Percentiles rank a stretch among this genome's conserved stretches.
These are phyloP conservation scores for Denticeps clupeoides DNA, from an alignment of 2,797 vertebrate species.

Conservation along the genomic window DNA sequence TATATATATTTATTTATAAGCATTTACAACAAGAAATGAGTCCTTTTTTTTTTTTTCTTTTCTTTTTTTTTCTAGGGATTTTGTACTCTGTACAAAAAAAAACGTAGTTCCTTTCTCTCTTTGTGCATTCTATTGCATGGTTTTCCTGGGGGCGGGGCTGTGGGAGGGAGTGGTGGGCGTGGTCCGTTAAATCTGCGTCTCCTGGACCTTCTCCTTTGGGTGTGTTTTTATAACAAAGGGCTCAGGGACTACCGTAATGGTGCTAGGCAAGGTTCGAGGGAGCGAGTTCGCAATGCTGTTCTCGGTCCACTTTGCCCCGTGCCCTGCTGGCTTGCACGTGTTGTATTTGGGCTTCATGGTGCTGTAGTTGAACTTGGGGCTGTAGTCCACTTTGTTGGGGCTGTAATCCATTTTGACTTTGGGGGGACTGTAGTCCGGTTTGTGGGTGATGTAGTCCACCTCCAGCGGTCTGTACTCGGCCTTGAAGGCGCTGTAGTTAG, in stretches of 20 bases:
- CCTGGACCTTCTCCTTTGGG: conserved; percentile 95
- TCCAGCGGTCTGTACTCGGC: conserved; percentile 45
- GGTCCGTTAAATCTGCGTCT: conserved; percentile 84
- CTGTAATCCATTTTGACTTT: conserved; percentile 58
- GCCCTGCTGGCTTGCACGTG: conserved; percentile 79
- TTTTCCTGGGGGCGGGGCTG: conserved; percentile 48
- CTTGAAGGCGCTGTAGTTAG: conserved; percentile 59
- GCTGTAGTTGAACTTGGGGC: conserved; percentile 55
- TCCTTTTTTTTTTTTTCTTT: too few relatives aligned
- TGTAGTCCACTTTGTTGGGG: conserved; percentile 57
- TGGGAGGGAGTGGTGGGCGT: conserved; percentile 15
- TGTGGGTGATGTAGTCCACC: conserved; percentile 36
- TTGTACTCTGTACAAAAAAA: conserved; percentile 89
- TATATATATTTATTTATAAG: conserved; percentile 66
- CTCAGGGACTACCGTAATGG: conserved; percentile 71
- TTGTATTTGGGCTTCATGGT: conserved; percentile 75
- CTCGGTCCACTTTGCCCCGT: conserved; percentile 91
- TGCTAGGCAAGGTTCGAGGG: conserved; percentile 80
- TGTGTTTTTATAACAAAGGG: conserved; percentile 91
- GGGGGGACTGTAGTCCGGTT: conserved; percentile 54
- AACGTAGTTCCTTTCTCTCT: conserved; percentile 72
- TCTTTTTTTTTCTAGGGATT: too few relatives aligned
- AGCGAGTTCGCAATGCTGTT: conserved; percentile 90
- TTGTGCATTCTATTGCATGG: conserved; percentile 96
- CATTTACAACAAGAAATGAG: conserved; percentile 91